Percentiles rank a stretch among this genome's conserved stretches.
phyloP scores from a whole-genome alignment of 2,797 vertebrate species.

The Sorex maritimensis region DNA sequence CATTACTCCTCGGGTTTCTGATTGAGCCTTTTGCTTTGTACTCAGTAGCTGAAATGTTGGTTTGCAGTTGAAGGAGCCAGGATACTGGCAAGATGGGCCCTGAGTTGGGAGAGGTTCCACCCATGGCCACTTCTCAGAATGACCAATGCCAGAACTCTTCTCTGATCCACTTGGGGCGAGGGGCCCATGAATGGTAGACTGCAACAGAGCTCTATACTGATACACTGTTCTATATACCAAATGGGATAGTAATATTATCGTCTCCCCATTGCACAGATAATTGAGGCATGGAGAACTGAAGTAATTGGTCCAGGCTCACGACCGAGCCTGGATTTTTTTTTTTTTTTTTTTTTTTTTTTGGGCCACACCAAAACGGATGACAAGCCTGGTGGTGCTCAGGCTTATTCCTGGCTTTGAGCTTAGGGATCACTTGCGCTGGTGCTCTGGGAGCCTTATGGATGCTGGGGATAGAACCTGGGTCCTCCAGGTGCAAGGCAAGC shows the following conservation, averaged over 20 bases:
- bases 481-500: too few relatives aligned
- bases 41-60: constrained; percentile 24
- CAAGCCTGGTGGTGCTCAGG: too few relatives aligned
- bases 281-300: constrained; percentile 39
- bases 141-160: not conserved
- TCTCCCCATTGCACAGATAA: constrained; percentile 37
- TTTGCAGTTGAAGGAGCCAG: constrained; percentile 3
- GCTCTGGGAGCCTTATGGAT: too few relatives aligned
- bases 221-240: not conserved
- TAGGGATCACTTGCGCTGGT: too few relatives aligned
- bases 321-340: not conserved
- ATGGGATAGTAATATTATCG: not conserved
- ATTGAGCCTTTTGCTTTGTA: constrained; percentile 11
- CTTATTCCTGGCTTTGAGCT: too few relatives aligned
- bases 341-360: too few relatives aligned
- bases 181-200: not conserved
- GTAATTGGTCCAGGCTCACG: constrained; percentile 53
- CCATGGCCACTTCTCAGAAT: not conserved
- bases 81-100: not conserved
- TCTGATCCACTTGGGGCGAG: not conserved
- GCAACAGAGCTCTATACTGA: not conserved
- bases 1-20: constrained; percentile 7
- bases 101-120: constrained; percentile 4
- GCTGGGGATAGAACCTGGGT: too few relatives aligned
- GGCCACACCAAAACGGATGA: too few relatives aligned